Evolutionary conservation across 2,888 invertebrate genomes (phyloP).

Genomic region (Dryococelus australis): DNA sequence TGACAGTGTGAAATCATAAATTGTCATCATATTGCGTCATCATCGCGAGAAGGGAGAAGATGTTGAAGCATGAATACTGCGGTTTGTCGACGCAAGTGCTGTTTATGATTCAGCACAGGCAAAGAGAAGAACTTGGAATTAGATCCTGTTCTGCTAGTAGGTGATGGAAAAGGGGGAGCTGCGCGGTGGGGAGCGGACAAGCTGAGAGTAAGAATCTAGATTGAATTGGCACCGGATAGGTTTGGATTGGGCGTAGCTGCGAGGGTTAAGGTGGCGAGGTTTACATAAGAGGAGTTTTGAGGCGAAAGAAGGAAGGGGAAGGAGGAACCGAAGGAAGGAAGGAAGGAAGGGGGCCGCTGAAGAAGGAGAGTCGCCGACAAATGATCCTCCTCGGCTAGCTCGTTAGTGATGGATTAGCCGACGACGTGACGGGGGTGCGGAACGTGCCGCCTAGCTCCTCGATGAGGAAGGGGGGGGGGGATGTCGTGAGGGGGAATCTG

Average conservation of each 20-base stretch:
- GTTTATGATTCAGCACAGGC: slow-evolving; percentile 16
- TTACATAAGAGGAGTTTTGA: not conserved
- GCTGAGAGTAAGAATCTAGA: slow-evolving; percentile 36
- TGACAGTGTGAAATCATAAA: no score
- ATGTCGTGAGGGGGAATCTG: not conserved
- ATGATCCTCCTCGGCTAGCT: slow-evolving; percentile 55
- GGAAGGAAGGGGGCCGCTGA: not conserved
- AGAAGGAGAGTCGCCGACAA: slow-evolving; percentile 30
- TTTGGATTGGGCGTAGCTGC: slow-evolving; percentile 36
- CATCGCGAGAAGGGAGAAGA: no score
- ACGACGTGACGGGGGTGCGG: slow-evolving; percentile 57
- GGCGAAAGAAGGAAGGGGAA: not conserved
- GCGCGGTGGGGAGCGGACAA: not conserved
- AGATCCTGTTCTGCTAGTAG: not conserved
- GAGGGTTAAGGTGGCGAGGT: slow-evolving; percentile 33
- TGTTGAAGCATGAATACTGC: no score
- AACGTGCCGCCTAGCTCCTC: slow-evolving; percentile 7
- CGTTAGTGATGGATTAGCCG: slow-evolving; percentile 65
- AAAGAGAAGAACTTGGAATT: slow-evolving; percentile 4
- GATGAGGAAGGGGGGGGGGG: not conserved
- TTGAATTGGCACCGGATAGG: slow-evolving; percentile 40
- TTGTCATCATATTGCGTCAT: no score
- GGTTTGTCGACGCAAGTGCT: not conserved
- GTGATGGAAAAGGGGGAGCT: not conserved
- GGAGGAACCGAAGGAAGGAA: no score